phyloP scores from a whole-genome alignment of 1,140 invertebrate species.

The Hylyphantes graminicola region DNA sequence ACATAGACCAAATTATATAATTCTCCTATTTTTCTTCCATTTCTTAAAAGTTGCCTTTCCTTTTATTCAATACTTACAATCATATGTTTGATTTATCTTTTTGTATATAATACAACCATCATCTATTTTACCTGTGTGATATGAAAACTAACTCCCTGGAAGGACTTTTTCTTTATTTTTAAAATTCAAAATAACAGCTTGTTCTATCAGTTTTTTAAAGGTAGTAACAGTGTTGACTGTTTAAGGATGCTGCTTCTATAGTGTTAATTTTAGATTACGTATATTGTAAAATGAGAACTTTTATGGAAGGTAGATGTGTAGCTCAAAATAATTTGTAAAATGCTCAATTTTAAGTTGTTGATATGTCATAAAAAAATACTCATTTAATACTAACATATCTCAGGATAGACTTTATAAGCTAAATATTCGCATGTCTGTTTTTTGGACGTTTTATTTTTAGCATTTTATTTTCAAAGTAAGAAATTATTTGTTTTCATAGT shows the following conservation, averaged over 20 bases:
- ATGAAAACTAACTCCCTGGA: background rate
- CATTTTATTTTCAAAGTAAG: background rate
- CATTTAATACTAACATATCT: constrained; percentile 49
- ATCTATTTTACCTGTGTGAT: background rate
- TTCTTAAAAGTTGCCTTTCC: background rate
- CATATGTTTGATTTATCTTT: background rate
- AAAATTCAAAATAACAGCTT: constrained; percentile 39
- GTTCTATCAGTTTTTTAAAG: constrained; percentile 42
- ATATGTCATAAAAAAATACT: constrained; percentile 21
- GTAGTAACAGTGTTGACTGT: background rate
- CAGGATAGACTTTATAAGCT: constrained; percentile 19
- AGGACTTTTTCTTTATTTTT: background rate
- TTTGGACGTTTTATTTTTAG: no score
- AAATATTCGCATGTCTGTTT: background rate
- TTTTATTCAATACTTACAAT: background rate
- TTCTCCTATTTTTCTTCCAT: background rate
- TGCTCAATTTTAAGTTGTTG: constrained; percentile 58
- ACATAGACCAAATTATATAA: background rate
- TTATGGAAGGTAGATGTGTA: constrained; percentile 53
- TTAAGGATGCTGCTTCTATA: constrained; percentile 36
- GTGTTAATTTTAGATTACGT: constrained; percentile 27
- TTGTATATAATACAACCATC: background rate
- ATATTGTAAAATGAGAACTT: constrained; percentile 42
- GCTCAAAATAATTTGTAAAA: constrained; percentile 45
- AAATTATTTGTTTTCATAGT: constrained; percentile 38